Evolutionary conservation across 2,113 vertebrate genomes (phyloP), one percentile per base, ranked within the genome.

Genomic region (Coptodon rendalli): DNA sequence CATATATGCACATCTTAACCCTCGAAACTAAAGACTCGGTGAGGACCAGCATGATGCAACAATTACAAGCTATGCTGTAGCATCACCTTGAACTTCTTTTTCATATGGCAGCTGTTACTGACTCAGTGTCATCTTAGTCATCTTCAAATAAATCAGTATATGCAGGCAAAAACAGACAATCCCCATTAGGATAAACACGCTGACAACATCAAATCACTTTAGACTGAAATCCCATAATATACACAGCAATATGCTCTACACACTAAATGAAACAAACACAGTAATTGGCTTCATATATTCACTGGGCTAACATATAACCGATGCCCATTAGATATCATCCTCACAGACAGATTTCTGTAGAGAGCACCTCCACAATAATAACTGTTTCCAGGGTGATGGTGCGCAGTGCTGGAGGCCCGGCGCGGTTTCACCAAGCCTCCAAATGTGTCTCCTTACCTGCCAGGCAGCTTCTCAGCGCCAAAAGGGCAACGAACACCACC

Each of bases 381-480:
- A 45, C 22, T 11, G 68, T 19, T 76, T 24, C 40, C 40, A 29
- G 6, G 40, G 2, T 29, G 68, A 19, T 2, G 68, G 24, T 29
- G 40, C 68, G 68, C 40, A 48, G 31, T 7, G 9, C 61, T 10
- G 31, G 68, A 76, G 68, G 68, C 68, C 68, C 66, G 2, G 38
- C n/a, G 57, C 57, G 14, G 7, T 34, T 6, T 43, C 66, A 43
- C 24, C 16, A 61, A 61, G 27, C 57, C 57, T 31, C 27, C 56
- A 9, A 14, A 22, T 6, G 68, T 8, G 12, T 59, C 12, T 57
- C 24, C 92, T 93, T 86, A 96, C 95, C 94, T 95, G 92, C 88
- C 89, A 95, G 4, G 61, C 93, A 92, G 76, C 88, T 83, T 89
- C 90, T 90, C 54, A 95, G 73, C 45, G 87, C 81, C 86, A 94